These are phyloP conservation scores for Scaptomyza parva DNA, from an alignment of 2,888 invertebrate species.

Conservation along the genomic window DNA sequence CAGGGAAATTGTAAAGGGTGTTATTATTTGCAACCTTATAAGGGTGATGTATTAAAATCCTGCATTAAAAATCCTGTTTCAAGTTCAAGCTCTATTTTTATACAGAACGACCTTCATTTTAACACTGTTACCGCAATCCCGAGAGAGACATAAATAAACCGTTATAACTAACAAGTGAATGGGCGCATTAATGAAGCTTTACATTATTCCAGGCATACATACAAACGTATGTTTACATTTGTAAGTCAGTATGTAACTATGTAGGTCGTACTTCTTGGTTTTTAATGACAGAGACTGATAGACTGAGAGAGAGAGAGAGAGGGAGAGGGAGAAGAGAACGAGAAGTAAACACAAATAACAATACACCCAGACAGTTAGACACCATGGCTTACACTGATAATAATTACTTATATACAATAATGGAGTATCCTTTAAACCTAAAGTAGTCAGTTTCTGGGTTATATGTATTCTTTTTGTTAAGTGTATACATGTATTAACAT, in stretches of 20 bases:
- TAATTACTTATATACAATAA: neutral
- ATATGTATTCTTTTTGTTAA: neutral
- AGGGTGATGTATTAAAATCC: neutral
- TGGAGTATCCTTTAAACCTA: no score
- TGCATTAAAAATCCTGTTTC: neutral
- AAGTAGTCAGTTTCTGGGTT: no score
- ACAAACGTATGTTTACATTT: neutral
- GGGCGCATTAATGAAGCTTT: constrained; percentile 14
- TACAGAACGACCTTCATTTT: constrained; percentile 41
- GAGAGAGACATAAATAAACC: constrained; percentile 39
- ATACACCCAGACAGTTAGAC: neutral
- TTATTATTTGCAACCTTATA: no score
- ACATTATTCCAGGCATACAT: neutral
- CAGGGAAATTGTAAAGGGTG: no score
- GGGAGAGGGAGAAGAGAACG: neutral
- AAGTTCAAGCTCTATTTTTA: constrained; percentile 6
- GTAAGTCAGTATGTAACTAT: neutral
- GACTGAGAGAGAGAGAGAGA: no score
- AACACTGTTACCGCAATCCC: constrained; percentile 24
- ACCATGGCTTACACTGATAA: neutral
- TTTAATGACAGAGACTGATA: constrained; percentile 8
- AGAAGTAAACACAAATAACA: constrained; percentile 7
- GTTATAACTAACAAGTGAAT: constrained; percentile 42
- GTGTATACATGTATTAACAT: constrained; percentile 1
- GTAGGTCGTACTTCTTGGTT: constrained; percentile 1